Conservation (phyloP, 2,888 invertebrate genomes). For the Caenorhabditis doughertyi region DNA sequence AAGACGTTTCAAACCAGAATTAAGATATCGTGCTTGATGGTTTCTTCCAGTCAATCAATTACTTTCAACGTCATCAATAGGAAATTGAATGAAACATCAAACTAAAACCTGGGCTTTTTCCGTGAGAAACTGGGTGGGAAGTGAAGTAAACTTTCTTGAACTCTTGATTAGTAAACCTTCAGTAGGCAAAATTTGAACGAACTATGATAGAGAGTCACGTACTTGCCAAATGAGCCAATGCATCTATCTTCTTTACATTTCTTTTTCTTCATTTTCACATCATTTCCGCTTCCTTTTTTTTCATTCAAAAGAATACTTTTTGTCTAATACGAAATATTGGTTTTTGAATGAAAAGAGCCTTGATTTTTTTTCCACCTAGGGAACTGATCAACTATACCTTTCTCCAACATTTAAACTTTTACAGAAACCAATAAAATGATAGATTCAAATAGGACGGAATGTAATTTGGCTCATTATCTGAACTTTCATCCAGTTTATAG, state of each 20-base stretch:
- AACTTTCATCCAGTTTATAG: conserved; percentile 19
- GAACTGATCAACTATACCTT: no score
- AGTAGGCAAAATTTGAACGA: not conserved
- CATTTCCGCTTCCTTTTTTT: conserved; percentile 10
- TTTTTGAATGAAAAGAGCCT: not conserved
- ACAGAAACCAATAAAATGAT: not conserved
- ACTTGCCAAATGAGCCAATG: not conserved
- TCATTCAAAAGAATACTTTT: not conserved
- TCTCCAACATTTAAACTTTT: no score
- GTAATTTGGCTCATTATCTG: conserved; percentile 15
- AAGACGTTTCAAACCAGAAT: no score
- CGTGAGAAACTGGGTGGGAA: no score
- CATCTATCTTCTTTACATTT: not conserved
- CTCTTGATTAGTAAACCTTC: not conserved
- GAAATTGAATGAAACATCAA: no score
- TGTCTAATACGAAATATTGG: conserved; percentile 1
- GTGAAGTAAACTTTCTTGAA: not conserved
- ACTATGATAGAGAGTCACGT: conserved; percentile 9
- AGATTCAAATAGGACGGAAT: conserved; percentile 7
- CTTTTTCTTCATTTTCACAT: not conserved
- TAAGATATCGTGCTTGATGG: no score
- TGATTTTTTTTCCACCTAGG: conserved; percentile 5
- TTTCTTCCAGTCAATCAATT: no score
- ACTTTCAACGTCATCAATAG: no score
- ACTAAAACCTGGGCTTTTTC: no score